phyloP scores from a whole-genome alignment of 2,888 invertebrate species.

The Tolmerus cingulatus region DNA sequence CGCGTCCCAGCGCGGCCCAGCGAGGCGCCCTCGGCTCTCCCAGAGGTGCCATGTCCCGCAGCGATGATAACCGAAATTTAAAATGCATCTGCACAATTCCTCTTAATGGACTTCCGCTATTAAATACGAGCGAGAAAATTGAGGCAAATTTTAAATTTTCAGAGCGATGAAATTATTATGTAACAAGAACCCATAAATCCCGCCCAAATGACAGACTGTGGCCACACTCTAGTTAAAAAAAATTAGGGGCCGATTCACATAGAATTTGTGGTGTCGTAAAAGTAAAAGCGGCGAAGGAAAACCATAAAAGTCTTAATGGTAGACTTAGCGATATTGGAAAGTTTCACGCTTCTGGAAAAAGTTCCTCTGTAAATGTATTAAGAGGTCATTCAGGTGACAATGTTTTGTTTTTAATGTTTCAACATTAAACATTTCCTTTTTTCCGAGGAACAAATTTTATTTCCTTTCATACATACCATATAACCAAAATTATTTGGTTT shows the following conservation, averaged over 20 bases:
- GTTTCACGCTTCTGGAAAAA: background rate
- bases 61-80: conserved; percentile 2
- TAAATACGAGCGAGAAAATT: background rate
- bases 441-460: background rate
- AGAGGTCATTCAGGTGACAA: background rate
- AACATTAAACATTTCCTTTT: background rate
- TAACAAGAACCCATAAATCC: background rate
- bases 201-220: background rate
- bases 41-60: background rate
- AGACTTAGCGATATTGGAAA: background rate
- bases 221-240: background rate
- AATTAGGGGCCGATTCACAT: background rate
- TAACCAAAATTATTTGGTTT: too few species aligned
- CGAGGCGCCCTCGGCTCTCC: background rate
- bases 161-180: background rate
- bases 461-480: too few species aligned
- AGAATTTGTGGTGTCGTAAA: background rate
- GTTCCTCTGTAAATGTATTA: background rate
- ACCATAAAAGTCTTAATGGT: background rate
- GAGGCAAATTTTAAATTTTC: background rate
- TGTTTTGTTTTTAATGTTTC: background rate
- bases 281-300: background rate
- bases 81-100: background rate
- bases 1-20: background rate
- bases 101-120: background rate